Evolutionary conservation across 2,888 invertebrate species (phyloP), one percentile per base, ranked within the genome.

Genomic region (Scotopteryx bipunctaria): DNA sequence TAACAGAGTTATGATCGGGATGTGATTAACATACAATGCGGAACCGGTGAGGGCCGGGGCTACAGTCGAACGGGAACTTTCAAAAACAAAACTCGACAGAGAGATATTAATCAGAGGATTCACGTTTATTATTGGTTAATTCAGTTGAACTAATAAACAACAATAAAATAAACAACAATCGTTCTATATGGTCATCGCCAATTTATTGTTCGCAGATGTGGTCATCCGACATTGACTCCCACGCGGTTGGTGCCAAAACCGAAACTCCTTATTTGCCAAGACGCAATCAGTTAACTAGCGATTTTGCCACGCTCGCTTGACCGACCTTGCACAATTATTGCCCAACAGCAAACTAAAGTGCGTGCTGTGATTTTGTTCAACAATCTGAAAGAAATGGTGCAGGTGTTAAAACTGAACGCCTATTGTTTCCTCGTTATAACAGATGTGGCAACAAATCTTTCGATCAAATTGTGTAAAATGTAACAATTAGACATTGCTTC

Each of bases 311-410:
- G 69, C 55, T 58, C 59, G 59, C 57, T 75, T 76, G 78, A 69
- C 81, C 81, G 77, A 79, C 76, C 69, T 83, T 83, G 67, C 81
- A 68, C 76, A 83, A 83, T 69, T 65, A 63, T 79, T 81, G 66
- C 61, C 71, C 69, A 80, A 81, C 66, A 45, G 50, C 55, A 47
- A 56, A 55, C 55, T 38, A 57, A 48, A 44, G 72, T 69, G 72
- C 76, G 73, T 76, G 71, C 66, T 66, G 60, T 61, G 59, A 61
- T 66, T 71, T 76, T 72, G 71, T 66, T 63, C 53, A 57, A 53
- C 43, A 50, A 54, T 43, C 47, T 29, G 45, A 36, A 53, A 56
- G 55, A 61, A 59, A 55, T 60, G 64, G 59, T 61, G 48, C 66
- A 64, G 67, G 60, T 63, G 54, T 65, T 66, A 66, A 61, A 61